Percentiles rank a stretch among this genome's conserved stretches.
These are phyloP conservation scores for Rhabdornis inornatus DNA, from an alignment of 2,113 vertebrate species.

Conservation along the genomic window DNA sequence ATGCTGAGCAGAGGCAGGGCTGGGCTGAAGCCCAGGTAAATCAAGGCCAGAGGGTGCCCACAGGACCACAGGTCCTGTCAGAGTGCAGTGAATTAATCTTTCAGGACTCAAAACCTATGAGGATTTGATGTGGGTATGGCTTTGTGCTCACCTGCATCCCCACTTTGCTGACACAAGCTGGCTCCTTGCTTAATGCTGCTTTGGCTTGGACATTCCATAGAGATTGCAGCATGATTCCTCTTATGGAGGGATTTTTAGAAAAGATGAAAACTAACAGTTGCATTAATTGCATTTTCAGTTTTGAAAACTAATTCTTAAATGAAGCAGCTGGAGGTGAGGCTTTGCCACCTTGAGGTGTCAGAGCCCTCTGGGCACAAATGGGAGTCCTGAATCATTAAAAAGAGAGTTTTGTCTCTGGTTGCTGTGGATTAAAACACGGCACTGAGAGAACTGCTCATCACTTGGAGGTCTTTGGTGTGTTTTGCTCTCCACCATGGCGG, in stretches of 20 bases:
- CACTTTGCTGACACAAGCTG: fast-evolving
- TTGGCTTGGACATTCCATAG: not conserved
- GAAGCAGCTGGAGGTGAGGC: not conserved
- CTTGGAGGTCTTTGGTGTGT: not conserved
- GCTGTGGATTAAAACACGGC: not conserved
- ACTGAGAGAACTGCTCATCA: not conserved
- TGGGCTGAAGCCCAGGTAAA: not conserved
- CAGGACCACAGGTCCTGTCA: not conserved
- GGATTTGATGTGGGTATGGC: not conserved
- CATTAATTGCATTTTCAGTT: not conserved
- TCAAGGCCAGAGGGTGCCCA: fast-evolving
- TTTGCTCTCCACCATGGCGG: not conserved
- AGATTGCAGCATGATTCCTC: not conserved
- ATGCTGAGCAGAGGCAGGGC: not conserved
- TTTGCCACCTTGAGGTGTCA: fast-evolving
- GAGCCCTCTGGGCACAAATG: constrained; percentile 46
- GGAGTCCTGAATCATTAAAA: constrained; percentile 41
- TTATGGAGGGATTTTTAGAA: not conserved
- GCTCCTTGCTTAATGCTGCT: not conserved
- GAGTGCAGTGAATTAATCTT: not conserved
- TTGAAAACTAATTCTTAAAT: not conserved
- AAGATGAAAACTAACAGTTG: not conserved
- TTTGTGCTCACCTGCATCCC: not conserved
- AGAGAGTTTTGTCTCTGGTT: not conserved
- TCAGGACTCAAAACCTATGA: not conserved